Base-by-base conservation (phyloP, 2,797 vertebrate species). In the Dermochelys coriacea region DNA sequence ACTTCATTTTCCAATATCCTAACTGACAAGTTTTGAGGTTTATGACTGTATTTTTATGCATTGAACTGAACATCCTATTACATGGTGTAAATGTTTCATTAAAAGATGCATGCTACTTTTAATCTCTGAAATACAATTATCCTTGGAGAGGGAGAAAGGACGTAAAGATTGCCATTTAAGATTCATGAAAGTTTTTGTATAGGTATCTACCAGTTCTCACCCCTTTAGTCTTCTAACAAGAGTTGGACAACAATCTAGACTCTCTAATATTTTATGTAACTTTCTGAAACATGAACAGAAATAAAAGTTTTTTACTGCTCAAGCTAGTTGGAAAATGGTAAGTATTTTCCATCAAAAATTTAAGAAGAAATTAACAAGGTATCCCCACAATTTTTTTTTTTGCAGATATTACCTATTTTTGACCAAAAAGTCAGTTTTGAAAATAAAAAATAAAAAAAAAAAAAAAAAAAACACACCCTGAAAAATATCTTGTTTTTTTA, bases 1-100 rank as follows among this genome's bases (percentile, higher is more conserved):
- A 74, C 82, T 94, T 84, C 1, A 31, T 90, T 95, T 88, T 23
- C 7, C 37, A 91, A 23, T 83, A 82, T 37, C 47, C 5, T 93
- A 96, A 96, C 23, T 91, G 78, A 87, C 49, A 96, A 2, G 11
- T 85, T 92, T 92, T 87, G n/a, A 85, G 12, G 3, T 91, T 96
- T 94, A 34, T 84, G 15, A 86, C 3, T 78, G 7, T 74, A 37
- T 86, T 94, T 92, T 95, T 91, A 74, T 77, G 71, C 31, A 84
- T 86, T 87, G 84, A 95, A 90, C n/a, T 78, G 41, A 88, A 47
- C 19, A 82, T 90, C 2, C 6, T 57, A 52, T 92, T 91, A 89
- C 3, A 85, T 7, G 23, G 1, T 51, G 4, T 84, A 95, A 96
- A 81, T 57, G 16, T 92, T 86, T 92, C n/a, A 55, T 90, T 89